Conservation (phyloP, 2,888 invertebrate genomes). For the Bugulina stolonifera region DNA sequence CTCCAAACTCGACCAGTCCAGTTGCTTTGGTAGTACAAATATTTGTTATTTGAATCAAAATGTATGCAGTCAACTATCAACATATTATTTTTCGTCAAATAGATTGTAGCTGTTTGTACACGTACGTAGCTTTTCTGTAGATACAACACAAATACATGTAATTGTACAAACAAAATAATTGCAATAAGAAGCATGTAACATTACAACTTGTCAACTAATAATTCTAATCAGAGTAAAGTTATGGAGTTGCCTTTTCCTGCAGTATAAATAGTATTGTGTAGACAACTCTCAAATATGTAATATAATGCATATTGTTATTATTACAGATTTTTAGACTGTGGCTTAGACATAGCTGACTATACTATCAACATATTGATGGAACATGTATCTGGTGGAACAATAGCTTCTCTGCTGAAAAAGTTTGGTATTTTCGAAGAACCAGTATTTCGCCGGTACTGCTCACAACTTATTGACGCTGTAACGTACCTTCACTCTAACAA, state of each 20-base stretch:
- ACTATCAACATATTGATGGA: conserved; percentile 22
- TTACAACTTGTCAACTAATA: too few species aligned
- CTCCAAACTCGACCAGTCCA: too few species aligned
- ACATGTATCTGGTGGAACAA: conserved; percentile 19
- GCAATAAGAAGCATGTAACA: too few species aligned
- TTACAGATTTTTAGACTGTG: conserved; percentile 24
- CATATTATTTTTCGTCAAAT: too few species aligned
- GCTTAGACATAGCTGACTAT: conserved; percentile 12
- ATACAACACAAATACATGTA: too few species aligned
- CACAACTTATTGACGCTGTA: conserved; percentile 13
- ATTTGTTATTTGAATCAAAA: too few species aligned
- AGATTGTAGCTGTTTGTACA: too few species aligned
- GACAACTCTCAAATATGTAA: neutral
- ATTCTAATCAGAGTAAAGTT: too few species aligned
- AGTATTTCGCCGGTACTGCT: neutral
- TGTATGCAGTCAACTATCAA: too few species aligned
- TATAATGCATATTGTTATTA: neutral
- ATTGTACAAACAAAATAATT: too few species aligned
- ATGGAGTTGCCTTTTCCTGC: neutral
- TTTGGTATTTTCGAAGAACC: conserved; percentile 22
- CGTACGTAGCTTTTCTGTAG: too few species aligned
- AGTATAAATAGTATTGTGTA: neutral
- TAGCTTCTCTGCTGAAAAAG: conserved; percentile 15
- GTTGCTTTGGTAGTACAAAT: too few species aligned
- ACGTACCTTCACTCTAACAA: conserved; percentile 24